Conservation (phyloP, 2,113 vertebrate genomes). For the Phalacrocorax brasilianus region DNA sequence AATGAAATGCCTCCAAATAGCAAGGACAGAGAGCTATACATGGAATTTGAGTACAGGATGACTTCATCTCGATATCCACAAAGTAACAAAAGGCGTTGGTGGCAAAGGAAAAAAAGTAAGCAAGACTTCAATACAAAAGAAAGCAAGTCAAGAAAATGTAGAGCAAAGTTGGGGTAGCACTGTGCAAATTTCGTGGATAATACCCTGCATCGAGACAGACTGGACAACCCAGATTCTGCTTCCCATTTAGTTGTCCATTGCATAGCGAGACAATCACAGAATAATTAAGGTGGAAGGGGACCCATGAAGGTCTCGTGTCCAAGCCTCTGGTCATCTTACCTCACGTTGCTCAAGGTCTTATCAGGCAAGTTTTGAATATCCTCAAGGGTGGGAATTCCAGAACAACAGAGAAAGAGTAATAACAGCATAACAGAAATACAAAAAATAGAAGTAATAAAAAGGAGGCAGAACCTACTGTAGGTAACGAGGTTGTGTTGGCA, state of each 20-base stretch:
- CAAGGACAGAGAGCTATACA: not conserved
- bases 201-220: not conserved
- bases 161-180: not conserved
- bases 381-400: not conserved
- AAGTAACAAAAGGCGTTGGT: not conserved
- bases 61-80: not conserved
- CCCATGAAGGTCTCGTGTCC: not conserved
- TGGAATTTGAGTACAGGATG: not conserved
- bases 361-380: not conserved
- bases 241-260: not conserved
- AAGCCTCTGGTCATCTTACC: not conserved
- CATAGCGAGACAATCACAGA: not conserved
- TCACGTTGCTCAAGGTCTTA: not conserved
- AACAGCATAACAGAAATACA: not conserved
- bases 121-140: not conserved
- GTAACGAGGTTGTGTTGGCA: not conserved
- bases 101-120: not conserved
- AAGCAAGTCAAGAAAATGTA: not conserved
- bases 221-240: not conserved
- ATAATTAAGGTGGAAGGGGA: not conserved
- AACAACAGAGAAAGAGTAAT: not conserved
- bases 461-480: not conserved
- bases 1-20: conserved; percentile 40
- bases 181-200: not conserved
- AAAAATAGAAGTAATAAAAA: not conserved